Percentiles rank a stretch among this genome's conserved stretches.
Evolutionary conservation across 2,797 vertebrate genomes (phyloP).

Genomic region (Chelon auratus): DNA sequence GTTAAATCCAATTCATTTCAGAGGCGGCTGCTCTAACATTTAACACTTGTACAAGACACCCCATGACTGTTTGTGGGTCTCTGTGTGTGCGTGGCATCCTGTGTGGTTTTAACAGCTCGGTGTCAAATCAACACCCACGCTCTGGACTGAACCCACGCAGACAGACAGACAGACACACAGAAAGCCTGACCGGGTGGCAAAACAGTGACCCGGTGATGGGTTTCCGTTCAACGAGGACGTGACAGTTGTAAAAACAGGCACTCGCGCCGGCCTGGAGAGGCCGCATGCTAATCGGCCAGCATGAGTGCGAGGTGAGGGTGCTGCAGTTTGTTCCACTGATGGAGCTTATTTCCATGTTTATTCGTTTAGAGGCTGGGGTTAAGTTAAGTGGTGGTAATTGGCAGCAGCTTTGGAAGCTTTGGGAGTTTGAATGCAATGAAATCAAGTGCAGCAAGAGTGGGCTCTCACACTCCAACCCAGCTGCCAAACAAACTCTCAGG

Average conservation of each 20-base stretch:
- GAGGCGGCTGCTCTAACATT: conserved; percentile 5
- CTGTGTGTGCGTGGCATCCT: conserved; percentile 36
- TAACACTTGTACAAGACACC: neutral
- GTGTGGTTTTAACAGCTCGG: conserved; percentile 61
- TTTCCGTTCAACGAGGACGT: conserved; percentile 59
- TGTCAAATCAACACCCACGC: conserved; percentile 43
- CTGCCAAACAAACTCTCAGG: conserved; percentile 51
- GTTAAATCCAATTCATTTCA: neutral
- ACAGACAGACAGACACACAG: conserved; percentile 18
- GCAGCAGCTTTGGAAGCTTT: conserved; percentile 50
- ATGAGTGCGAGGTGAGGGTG: conserved; percentile 14
- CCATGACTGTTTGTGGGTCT: conserved; percentile 27
- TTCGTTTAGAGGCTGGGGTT: conserved; percentile 43
- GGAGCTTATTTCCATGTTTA: conserved; percentile 60
- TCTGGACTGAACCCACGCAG: conserved; percentile 15
- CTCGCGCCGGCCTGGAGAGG: neutral
- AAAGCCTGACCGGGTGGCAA: conserved; percentile 42
- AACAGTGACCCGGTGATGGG: conserved; percentile 29
- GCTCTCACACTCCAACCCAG: conserved; percentile 32
- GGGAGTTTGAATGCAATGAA: conserved; percentile 50
- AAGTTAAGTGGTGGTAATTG: conserved; percentile 60
- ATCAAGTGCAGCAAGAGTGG: conserved; percentile 48
- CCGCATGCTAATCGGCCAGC: conserved; percentile 25
- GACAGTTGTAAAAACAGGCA: conserved; percentile 68
- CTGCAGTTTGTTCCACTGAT: conserved; percentile 16